Evolutionary conservation across 2,113 vertebrate genomes (phyloP).

Genomic region (Onychostoma macrolepis): DNA sequence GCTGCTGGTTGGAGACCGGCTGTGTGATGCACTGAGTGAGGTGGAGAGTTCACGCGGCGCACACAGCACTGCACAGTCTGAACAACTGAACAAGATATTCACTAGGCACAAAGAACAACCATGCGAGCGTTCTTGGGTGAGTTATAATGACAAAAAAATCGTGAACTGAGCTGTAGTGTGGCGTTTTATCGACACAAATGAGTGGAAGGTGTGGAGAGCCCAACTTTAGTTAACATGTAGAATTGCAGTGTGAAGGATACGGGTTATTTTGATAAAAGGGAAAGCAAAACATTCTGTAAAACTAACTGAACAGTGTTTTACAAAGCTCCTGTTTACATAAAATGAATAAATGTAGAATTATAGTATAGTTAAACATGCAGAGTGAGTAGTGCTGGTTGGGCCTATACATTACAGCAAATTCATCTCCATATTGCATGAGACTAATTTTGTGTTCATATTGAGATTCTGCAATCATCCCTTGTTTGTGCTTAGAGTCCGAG

Average conservation of each 20-base stretch:
- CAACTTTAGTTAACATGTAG: not conserved
- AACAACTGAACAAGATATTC: not conserved
- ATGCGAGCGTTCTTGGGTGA: conserved; percentile 50
- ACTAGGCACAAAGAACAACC: not conserved
- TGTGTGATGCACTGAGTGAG: not conserved
- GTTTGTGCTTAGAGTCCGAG: not conserved
- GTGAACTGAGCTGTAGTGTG: not conserved
- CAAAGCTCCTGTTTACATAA: not conserved
- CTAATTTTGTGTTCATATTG: not conserved
- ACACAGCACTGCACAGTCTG: not conserved
- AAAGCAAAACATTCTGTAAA: not conserved
- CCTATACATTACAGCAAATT: not conserved
- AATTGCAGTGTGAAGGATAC: not conserved
- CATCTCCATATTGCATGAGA: not conserved
- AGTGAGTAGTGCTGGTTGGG: not conserved
- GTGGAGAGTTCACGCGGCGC: not conserved
- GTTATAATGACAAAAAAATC: not conserved
- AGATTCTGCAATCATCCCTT: not conserved
- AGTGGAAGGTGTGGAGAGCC: not conserved
- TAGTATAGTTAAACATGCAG: not conserved
- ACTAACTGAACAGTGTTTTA: not conserved
- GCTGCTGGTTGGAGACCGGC: conserved; percentile 1
- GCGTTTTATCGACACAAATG: not conserved
- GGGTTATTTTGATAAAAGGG: not conserved
- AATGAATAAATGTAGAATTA: not conserved